These are phyloP conservation scores for Globodera rostochiensis DNA, from an alignment of 1,140 invertebrate genomes.

Conservation along the genomic window DNA sequence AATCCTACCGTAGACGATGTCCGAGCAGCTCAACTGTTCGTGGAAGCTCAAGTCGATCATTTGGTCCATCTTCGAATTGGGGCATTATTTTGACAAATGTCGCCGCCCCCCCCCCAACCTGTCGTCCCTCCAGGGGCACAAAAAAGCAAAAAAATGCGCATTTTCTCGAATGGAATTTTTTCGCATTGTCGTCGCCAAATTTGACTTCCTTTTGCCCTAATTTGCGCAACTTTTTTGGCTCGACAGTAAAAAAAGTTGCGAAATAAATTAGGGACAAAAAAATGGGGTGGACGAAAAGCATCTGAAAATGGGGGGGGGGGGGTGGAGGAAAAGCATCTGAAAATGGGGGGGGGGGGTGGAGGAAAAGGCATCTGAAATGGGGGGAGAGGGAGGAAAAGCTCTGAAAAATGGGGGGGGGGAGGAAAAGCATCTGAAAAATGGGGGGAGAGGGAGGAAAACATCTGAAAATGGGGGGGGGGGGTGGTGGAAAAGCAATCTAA, in stretches of 20 bases:
- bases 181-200: slow-evolving; percentile 13
- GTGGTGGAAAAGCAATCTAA: too few species aligned
- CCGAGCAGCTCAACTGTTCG: slow-evolving; percentile 21
- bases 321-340: too few species aligned
- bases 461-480: too few species aligned
- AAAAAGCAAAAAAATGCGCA: slow-evolving; percentile 28
- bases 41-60: slow-evolving; percentile 22
- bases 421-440: too few species aligned
- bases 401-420: too few species aligned
- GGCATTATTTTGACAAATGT: neutral
- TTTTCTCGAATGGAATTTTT: slow-evolving; percentile 15
- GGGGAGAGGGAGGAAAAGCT: too few species aligned
- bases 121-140: slow-evolving; percentile 20
- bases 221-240: slow-evolving; percentile 20
- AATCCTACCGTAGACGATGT: slow-evolving; percentile 19
- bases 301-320: neutral
- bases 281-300: neutral
- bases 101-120: too few species aligned
- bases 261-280: neutral
- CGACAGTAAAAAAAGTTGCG: neutral
- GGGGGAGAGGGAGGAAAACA: too few species aligned
- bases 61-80: neutral
- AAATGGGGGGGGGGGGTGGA: too few species aligned
- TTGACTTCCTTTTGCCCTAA: neutral
- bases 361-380: too few species aligned